These are phyloP conservation scores for Drosophila insularis DNA, from an alignment of 1,140 invertebrate species.

Conservation along the genomic window DNA sequence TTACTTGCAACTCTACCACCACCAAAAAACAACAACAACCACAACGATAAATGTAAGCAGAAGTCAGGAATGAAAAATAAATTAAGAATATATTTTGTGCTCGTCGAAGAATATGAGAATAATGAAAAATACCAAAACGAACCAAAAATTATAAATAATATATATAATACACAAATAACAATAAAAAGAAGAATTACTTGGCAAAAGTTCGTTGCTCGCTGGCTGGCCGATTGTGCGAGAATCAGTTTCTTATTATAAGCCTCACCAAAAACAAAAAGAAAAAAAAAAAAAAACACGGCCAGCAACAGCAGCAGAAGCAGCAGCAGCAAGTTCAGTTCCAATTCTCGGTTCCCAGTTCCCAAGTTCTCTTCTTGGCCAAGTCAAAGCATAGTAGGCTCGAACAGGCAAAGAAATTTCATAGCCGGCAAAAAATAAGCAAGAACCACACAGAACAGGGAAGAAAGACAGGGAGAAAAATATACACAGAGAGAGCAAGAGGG, in stretches of 20 bases:
- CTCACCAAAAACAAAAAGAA: too few species aligned
- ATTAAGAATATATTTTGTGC: constrained; percentile 10
- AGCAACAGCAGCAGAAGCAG: constrained; percentile 1
- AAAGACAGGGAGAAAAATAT: constrained; percentile 32
- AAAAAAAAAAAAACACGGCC: background rate
- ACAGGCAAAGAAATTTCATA: constrained; percentile 56
- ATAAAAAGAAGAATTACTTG: constrained; percentile 46
- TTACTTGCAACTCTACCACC: constrained; percentile 34
- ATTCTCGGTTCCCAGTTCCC: constrained; percentile 23
- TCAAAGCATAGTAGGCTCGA: constrained; percentile 34
- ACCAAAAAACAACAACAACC: background rate
- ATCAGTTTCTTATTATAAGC: constrained; percentile 23
- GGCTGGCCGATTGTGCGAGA: background rate
- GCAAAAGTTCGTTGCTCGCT: constrained; percentile 73
- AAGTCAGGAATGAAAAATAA: constrained; percentile 35
- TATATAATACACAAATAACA: constrained; percentile 19
- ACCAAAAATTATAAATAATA: constrained; percentile 35
- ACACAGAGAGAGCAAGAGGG: background rate
- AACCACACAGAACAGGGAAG: constrained; percentile 19
- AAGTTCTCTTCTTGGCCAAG: constrained; percentile 41
- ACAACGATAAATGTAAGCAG: constrained; percentile 59
- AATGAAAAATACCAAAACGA: constrained; percentile 33
- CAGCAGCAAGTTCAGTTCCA: background rate
- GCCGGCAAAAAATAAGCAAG: constrained; percentile 54
- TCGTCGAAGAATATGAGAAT: constrained; percentile 39